Conservation (phyloP, 2,888 invertebrate species). For the Pseudococcus longispinus region DNA sequence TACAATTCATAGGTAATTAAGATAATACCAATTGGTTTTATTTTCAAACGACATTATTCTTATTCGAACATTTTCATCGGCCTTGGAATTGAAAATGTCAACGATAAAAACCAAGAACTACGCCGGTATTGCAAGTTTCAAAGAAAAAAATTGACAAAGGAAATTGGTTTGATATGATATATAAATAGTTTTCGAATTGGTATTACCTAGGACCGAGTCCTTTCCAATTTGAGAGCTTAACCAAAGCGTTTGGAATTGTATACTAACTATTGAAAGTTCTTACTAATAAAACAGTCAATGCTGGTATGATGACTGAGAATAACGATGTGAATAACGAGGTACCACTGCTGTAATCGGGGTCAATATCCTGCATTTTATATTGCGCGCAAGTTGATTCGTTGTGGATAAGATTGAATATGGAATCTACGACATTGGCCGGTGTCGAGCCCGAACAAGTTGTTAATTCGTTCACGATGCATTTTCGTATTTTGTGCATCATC, state of each 20-base stretch:
- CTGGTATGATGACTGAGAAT: constrained; percentile 46
- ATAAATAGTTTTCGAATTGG: background rate
- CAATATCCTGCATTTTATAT: constrained; percentile 61
- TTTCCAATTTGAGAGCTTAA: background rate
- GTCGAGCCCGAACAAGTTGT: constrained; percentile 77
- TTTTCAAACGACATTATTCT: background rate
- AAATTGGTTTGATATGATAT: background rate
- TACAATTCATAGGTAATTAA: background rate
- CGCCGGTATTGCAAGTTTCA: background rate
- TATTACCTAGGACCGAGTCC: background rate
- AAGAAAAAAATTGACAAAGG: background rate
- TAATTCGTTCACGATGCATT: constrained; percentile 70
- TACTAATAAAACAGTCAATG: constrained; percentile 32
- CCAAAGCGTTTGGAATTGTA: background rate
- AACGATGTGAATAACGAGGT: background rate
- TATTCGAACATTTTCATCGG: background rate
- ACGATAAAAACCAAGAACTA: too few relatives aligned
- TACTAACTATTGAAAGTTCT: constrained; percentile 52
- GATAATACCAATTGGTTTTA: background rate
- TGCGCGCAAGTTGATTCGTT: constrained; percentile 72
- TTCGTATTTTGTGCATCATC: constrained; percentile 67
- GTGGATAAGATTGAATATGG: constrained; percentile 75
- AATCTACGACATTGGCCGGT: constrained; percentile 79
- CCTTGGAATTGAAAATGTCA: too few relatives aligned
- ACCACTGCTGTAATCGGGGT: constrained; percentile 32